A percentile compares a stretch with the other conserved stretches of the same genome.
Conservation (phyloP, 2,113 vertebrate genomes). For the Brachyhypopomus gauderio region DNA sequence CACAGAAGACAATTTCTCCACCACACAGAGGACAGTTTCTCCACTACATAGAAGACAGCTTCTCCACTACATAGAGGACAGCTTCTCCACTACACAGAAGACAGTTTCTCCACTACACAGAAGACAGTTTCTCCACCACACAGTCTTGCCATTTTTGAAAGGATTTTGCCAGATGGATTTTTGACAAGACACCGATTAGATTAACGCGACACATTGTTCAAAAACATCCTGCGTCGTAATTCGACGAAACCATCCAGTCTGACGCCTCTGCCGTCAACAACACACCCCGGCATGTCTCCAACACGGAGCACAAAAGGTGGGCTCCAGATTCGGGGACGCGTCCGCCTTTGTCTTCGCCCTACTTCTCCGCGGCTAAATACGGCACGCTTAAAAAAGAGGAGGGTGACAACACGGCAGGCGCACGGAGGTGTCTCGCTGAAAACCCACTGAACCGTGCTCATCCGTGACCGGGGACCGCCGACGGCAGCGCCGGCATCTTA, state of each 20-base stretch:
- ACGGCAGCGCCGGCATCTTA: constrained; percentile 8
- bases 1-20: too few species aligned
- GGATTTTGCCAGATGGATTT: not conserved
- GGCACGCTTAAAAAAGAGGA: not conserved
- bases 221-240: not conserved
- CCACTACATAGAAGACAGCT: too few species aligned
- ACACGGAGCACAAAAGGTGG: not conserved
- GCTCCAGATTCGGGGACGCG: not conserved
- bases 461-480: not conserved
- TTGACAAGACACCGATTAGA: not conserved
- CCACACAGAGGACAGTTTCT: too few species aligned
- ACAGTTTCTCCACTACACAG: too few species aligned
- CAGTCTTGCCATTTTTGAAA: not conserved
- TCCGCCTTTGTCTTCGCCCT: constrained; percentile 4
- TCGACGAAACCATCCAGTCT: too few species aligned
- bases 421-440: constrained; percentile 6
- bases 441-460: constrained; percentile 22
- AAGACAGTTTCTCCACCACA: too few species aligned
- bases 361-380: constrained; percentile 2
- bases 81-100: too few species aligned
- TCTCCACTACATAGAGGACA: too few species aligned
- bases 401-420: constrained; percentile 15
- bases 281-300: not conserved
- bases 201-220: not conserved
- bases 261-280: too few species aligned